phyloP scores from a whole-genome alignment of 1,140 invertebrate species.

The Calycopis cecrops region DNA sequence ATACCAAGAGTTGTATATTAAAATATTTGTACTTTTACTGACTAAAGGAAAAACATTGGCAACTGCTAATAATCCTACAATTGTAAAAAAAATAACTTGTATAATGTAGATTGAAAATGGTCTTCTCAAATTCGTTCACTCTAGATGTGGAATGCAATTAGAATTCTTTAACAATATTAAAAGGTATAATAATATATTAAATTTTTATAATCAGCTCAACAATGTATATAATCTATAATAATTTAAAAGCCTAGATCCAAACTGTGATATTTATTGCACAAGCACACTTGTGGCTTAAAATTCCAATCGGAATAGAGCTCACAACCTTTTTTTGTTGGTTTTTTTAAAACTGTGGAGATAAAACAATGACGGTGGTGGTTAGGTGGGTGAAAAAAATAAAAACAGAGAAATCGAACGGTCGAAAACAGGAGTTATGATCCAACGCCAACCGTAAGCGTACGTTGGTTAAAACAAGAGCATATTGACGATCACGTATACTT shows the following conservation, averaged over 20 bases:
- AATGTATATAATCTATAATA: constrained; percentile 77
- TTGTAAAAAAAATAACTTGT: constrained; percentile 75
- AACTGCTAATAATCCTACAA: constrained; percentile 74
- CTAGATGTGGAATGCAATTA: constrained; percentile 76
- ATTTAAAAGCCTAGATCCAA: constrained; percentile 77
- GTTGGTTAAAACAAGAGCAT: not conserved
- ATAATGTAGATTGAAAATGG: constrained; percentile 74
- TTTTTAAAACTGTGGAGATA: constrained; percentile 49
- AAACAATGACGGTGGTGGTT: constrained; percentile 41
- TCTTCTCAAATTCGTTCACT: constrained; percentile 73
- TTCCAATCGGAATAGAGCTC: constrained; percentile 74
- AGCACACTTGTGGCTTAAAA: constrained; percentile 75
- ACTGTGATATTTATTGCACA: constrained; percentile 77
- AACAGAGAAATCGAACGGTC: constrained; percentile 31
- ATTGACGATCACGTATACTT: constrained; percentile 20
- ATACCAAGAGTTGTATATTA: constrained; percentile 76
- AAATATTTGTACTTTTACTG: constrained; percentile 78
- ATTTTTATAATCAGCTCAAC: constrained; percentile 77
- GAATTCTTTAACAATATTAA: constrained; percentile 77
- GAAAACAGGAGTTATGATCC: constrained; percentile 13
- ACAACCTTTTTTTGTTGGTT: constrained; percentile 73
- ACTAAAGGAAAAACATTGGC: constrained; percentile 77
- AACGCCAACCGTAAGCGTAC: not conserved
- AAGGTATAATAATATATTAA: constrained; percentile 78
- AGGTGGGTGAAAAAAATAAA: constrained; percentile 48